A percentile compares a stretch with the other conserved stretches of the same genome.
Evolutionary conservation across 30 jellyfish, hydroid and myxozoan species (phyloP).

Genomic region (Aurelia sp.): DNA sequence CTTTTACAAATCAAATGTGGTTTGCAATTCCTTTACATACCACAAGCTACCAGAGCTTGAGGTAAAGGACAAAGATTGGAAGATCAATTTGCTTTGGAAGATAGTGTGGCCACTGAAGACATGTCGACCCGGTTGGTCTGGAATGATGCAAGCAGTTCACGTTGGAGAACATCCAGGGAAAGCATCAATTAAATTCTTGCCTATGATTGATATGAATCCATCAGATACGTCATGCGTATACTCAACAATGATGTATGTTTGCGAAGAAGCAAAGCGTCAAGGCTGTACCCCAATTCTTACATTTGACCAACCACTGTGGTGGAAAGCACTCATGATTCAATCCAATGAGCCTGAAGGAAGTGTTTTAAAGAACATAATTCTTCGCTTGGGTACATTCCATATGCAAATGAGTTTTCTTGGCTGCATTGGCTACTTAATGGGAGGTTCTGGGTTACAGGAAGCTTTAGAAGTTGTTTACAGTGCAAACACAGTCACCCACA

Average conservation of each 20-base stretch:
- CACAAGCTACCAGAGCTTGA: constrained; percentile 13
- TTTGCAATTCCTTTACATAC: constrained; percentile 3
- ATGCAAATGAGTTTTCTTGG: constrained; percentile 59
- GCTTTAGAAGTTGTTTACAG: constrained; percentile 37
- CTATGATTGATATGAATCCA: constrained; percentile 54
- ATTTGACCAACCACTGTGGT: constrained; percentile 68
- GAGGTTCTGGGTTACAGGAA: constrained; percentile 39
- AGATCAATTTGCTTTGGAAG: constrained; percentile 27
- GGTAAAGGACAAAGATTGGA: constrained; percentile 10
- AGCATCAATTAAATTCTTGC: constrained; percentile 30
- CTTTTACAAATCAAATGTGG: constrained; percentile 5
- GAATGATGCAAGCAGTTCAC: constrained; percentile 33
- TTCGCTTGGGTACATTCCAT: constrained; percentile 34
- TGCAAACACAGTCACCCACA: constrained; percentile 46
- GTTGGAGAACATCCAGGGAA: constrained; percentile 41
- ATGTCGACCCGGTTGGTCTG: constrained; percentile 61
- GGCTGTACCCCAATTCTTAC: constrained; percentile 31
- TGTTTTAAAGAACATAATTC: background rate
- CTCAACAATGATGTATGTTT: constrained; percentile 32
- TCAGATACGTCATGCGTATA: constrained; percentile 20
- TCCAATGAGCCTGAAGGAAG: constrained; percentile 4
- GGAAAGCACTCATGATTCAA: constrained; percentile 21
- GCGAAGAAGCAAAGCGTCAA: constrained; percentile 15
- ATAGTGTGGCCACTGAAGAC: background rate
- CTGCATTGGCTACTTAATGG: constrained; percentile 40